Evolutionary conservation across 2,113 vertebrate genomes (phyloP).

Genomic region (Dicrurus megarhynchus): DNA sequence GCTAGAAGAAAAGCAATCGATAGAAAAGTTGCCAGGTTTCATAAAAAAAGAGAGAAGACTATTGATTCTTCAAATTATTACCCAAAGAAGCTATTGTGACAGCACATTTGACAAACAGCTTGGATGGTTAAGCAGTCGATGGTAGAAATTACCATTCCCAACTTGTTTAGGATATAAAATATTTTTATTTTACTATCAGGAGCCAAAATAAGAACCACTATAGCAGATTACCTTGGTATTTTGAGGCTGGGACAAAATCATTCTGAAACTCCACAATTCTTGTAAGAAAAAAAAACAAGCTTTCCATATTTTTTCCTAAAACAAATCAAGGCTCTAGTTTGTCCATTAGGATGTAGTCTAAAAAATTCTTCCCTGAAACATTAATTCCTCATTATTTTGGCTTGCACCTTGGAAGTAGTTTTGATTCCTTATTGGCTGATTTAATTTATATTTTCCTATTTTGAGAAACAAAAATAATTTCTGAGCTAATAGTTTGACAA

Average conservation of each 20-base stretch:
- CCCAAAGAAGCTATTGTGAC: constrained; percentile 19
- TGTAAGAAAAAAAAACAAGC: not conserved
- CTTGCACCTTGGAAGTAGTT: not conserved
- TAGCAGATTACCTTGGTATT: not conserved
- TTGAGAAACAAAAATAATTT: not conserved
- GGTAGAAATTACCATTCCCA: not conserved
- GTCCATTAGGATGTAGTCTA: not conserved
- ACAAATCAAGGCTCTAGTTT: not conserved
- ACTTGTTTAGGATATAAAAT: constrained; percentile 3
- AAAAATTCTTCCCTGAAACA: not conserved
- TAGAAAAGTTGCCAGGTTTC: constrained; percentile 29
- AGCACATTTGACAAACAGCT: not conserved
- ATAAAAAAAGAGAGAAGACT: constrained; percentile 7
- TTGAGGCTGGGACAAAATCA: not conserved
- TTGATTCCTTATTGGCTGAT: not conserved
- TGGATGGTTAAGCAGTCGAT: not conserved
- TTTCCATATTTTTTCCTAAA: not conserved
- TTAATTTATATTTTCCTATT: not conserved
- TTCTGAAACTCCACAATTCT: not conserved
- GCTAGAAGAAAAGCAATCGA: not conserved
- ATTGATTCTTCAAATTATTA: constrained; percentile 57
- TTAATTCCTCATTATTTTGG: not conserved
- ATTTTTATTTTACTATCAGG: constrained; percentile 5
- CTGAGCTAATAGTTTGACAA: not conserved
- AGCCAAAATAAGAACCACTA: not conserved